Evolutionary conservation across 2,113 vertebrate species (phyloP).

Genomic region (Calypte anna): DNA sequence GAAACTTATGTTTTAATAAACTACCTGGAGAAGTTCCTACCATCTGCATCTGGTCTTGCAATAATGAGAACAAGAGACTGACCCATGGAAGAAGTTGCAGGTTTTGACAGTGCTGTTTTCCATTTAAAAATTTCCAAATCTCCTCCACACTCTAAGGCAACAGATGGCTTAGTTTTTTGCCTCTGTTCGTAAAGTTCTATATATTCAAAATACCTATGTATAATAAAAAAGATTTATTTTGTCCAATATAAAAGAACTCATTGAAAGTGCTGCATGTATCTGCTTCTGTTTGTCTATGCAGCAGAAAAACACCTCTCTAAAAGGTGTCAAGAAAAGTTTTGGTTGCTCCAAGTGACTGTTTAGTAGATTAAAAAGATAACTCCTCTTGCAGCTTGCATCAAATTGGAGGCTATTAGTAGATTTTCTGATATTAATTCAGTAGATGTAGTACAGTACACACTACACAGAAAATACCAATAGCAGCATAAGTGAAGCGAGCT

Average conservation of each 20-base stretch:
- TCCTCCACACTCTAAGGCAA: neutral
- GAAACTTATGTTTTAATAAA: conserved; percentile 38
- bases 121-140: neutral
- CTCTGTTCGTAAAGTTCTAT: neutral
- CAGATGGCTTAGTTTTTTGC: neutral
- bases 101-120: conserved; percentile 31
- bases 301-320: neutral
- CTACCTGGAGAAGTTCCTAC: conserved; percentile 43
- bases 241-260: neutral
- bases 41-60: conserved; percentile 40
- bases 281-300: neutral
- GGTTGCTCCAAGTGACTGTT: neutral
- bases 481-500: neutral
- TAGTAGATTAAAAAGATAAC: neutral
- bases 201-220: neutral
- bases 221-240: neutral
- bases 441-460: neutral
- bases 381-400: neutral
- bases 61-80: conserved; percentile 29
- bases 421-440: neutral
- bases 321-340: neutral
- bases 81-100: conserved; percentile 1
- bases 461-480: neutral
- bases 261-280: neutral
- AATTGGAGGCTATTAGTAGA: neutral